Percentiles rank a stretch among this genome's conserved stretches.
These are phyloP conservation scores for Automeris io DNA, from an alignment of 2,888 invertebrate species.

Conservation along the genomic window DNA sequence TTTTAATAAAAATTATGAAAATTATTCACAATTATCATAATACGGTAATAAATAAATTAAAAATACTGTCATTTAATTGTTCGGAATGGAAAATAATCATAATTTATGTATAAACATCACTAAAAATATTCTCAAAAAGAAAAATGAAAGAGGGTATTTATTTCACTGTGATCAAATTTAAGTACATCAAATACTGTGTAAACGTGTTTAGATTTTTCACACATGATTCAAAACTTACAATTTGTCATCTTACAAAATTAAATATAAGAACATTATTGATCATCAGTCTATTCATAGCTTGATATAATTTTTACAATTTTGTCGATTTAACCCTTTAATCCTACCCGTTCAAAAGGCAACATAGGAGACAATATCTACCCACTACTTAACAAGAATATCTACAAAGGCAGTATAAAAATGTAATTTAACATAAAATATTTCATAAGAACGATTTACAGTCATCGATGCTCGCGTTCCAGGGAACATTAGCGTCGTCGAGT, in stretches of 20 bases:
- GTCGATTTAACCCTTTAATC: slow-evolving; percentile 67
- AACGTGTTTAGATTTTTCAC: slow-evolving; percentile 46
- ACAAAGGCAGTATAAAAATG: slow-evolving; percentile 53
- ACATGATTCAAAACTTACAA: slow-evolving; percentile 71
- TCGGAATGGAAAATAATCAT: slow-evolving; percentile 39
- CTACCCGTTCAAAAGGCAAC: slow-evolving; percentile 68
- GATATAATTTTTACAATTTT: slow-evolving; percentile 74
- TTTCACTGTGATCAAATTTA: slow-evolving; percentile 59
- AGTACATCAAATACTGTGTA: slow-evolving; percentile 63
- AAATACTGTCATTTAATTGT: slow-evolving; percentile 69
- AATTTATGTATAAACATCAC: slow-evolving; percentile 34
- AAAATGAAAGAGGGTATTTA: slow-evolving; percentile 65
- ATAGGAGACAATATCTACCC: slow-evolving; percentile 55
- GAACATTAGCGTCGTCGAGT: slow-evolving; percentile 30
- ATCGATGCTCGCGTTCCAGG: slow-evolving; percentile 24
- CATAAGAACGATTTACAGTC: slow-evolving; percentile 36
- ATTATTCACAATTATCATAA: slow-evolving; percentile 55
- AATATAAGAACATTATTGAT: slow-evolving; percentile 73
- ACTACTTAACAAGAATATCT: slow-evolving; percentile 51
- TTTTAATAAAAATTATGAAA: slow-evolving; percentile 39
- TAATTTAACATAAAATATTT: slow-evolving; percentile 62
- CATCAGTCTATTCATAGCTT: slow-evolving; percentile 75
- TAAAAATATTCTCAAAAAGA: slow-evolving; percentile 60
- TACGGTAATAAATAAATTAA: slow-evolving; percentile 66
- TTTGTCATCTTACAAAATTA: slow-evolving; percentile 75